Percentiles rank a stretch among this genome's conserved stretches.
These are phyloP conservation scores for Baronia brevicornis DNA, from an alignment of 2,888 invertebrate species.

Conservation along the genomic window DNA sequence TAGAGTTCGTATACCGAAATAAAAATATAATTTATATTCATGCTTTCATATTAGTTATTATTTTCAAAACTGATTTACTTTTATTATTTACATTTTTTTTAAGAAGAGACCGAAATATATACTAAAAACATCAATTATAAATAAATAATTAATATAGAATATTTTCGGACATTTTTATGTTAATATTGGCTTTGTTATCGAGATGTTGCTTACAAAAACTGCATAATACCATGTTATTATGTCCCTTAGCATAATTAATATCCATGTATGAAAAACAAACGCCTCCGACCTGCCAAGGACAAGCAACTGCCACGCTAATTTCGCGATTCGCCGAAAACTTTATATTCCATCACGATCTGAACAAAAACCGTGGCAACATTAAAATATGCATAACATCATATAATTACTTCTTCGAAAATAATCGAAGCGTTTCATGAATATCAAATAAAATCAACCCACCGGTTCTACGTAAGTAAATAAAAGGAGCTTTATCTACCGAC, in stretches of 20 bases:
- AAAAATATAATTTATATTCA: no score
- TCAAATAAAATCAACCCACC: conserved; percentile 43
- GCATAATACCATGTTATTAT: conserved; percentile 58
- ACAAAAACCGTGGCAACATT: conserved; percentile 33
- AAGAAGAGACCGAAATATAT: not conserved
- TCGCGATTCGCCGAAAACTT: conserved; percentile 43
- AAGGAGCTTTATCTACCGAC: conserved; percentile 49
- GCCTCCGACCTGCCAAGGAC: conserved; percentile 46
- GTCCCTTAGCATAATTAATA: conserved; percentile 50
- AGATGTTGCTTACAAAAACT: conserved; percentile 41
- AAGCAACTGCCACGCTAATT: conserved; percentile 34
- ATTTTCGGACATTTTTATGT: conserved; percentile 34
- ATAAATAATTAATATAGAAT: no score
- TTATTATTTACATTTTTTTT: not conserved
- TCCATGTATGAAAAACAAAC: conserved; percentile 35
- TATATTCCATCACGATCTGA: conserved; percentile 25
- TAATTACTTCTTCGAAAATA: conserved; percentile 18
- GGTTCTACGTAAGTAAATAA: conserved; percentile 57
- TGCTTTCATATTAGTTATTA: no score
- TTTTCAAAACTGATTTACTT: no score
- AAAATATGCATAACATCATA: conserved; percentile 16
- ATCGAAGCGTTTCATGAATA: conserved; percentile 31
- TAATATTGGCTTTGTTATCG: conserved; percentile 45
- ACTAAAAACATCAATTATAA: no score
- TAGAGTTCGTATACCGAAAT: no score